Percentiles rank a stretch among this genome's conserved stretches.
These are phyloP conservation scores for Physocephala rufipes DNA, from an alignment of 2,888 invertebrate species.

Conservation along the genomic window DNA sequence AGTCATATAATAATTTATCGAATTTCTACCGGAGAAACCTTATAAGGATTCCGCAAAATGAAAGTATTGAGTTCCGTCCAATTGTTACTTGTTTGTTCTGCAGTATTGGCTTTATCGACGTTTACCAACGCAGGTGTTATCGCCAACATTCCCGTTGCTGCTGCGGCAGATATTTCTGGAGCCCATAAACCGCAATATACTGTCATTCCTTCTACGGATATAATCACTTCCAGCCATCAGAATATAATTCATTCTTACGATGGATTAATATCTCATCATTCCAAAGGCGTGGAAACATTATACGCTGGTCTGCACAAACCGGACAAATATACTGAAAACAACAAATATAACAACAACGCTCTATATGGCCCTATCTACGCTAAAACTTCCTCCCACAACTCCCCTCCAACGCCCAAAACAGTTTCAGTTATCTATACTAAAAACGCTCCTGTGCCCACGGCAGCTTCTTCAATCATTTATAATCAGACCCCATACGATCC, in stretches of 20 bases:
- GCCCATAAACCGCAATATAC: constrained; percentile 44
- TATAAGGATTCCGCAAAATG: constrained; percentile 49
- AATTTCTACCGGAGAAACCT: constrained; percentile 31
- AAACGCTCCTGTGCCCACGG: constrained; percentile 48
- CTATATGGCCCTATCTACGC: constrained; percentile 54
- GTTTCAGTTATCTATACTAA: constrained; percentile 50
- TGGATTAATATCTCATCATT: constrained; percentile 69
- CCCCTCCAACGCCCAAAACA: constrained; percentile 48
- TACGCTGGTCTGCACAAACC: constrained; percentile 70
- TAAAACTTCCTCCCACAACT: constrained; percentile 50
- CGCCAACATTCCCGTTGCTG: constrained; percentile 45
- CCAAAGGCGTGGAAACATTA: constrained; percentile 71
- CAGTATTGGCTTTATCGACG: constrained; percentile 70
- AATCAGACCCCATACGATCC: constrained; percentile 13
- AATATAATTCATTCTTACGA: constrained; percentile 68
- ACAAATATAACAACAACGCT: constrained; percentile 58
- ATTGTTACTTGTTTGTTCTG: constrained; percentile 61
- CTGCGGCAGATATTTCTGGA: constrained; percentile 39
- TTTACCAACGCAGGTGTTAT: constrained; percentile 72
- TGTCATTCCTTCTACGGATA: constrained; percentile 60
- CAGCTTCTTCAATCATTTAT: constrained; percentile 42
- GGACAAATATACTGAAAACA: constrained; percentile 69
- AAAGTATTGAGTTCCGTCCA: constrained; percentile 68
- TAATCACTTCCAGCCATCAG: constrained; percentile 68
- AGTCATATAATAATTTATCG: constrained; percentile 15